phyloP scores from a whole-genome alignment of 2,113 vertebrate genomes.

The Microtus oregoni region DNA sequence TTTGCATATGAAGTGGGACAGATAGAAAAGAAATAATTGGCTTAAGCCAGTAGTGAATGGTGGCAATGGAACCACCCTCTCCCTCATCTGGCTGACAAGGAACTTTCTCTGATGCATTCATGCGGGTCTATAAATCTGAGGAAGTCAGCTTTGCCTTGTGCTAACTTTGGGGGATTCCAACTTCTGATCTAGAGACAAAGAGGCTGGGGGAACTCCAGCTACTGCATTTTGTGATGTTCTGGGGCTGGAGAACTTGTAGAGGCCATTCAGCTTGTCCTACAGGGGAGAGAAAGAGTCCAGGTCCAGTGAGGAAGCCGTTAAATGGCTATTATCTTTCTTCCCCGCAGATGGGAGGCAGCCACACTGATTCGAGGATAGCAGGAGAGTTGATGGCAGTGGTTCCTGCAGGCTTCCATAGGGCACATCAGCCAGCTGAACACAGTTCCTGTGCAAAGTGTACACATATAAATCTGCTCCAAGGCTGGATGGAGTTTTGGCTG shows the following conservation, averaged over 20 bases:
- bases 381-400: not conserved
- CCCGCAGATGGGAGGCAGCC: not conserved
- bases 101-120: not conserved
- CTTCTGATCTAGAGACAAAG: not conserved
- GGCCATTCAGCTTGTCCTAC: not conserved
- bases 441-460: not conserved
- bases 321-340: not conserved
- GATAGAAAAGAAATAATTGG: not conserved
- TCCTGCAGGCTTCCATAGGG: constrained; percentile 8
- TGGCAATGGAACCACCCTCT: no score
- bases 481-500: constrained; percentile 10
- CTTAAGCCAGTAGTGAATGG: not conserved
- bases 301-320: not conserved
- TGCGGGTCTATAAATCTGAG: not conserved
- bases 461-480: not conserved
- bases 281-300: not conserved
- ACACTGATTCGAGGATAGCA: not conserved
- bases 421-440: not conserved
- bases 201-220: not conserved
- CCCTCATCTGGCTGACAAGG: not conserved
- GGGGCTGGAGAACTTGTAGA: not conserved
- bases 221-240: not conserved
- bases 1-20: not conserved
- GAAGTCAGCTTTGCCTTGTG: not conserved
- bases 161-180: not conserved